Base-by-base conservation (phyloP, 2,888 invertebrate genomes). In the Calephelis perditalis region DNA sequence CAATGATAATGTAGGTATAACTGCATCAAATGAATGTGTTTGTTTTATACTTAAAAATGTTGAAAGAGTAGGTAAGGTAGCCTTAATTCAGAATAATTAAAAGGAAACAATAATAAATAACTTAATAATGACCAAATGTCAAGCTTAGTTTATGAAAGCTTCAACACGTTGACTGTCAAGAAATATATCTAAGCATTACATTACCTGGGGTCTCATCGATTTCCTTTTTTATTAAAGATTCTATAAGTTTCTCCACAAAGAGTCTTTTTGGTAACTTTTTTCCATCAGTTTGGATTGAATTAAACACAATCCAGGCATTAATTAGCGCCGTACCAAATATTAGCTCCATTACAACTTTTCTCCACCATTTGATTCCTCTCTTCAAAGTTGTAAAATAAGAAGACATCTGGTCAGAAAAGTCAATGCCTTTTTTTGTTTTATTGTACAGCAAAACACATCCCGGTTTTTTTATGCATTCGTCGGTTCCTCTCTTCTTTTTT, bases 351-450 rank as follows among this genome's bases (percentile, higher is more conserved):
- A 67, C 37, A 12, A 72, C 67, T 66, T 71, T 70, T 58, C 71
- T 63, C 55, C 58, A 72, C 69, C 71, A 72, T 60, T 71, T 72
- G 9, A 69, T 52, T 62, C 67, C 70, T 68, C 59, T 68, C 56
- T 68, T 70, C 36, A 70, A 66, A 7, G 70, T 65, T 59, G 68
- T 64, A 59, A 71, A 71, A 64, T 71, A 71, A 7, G 70, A 68
- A 43, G 71, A 65, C 68, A 70, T 73, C 52, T 71, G 70, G 65
- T 71, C 72, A 60, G 52, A 56, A 52, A 56, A 70, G 58, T 71
- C 70, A 60, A 71, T 61, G 12, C 68, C 68, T 67, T 71, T 69
- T 68, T 72, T 70, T 52, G 57, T 67, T 60, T 69, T 56, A 67
- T 72, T 71, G 61, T 72, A 70, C 62, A 60, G 36, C n/a, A 70